Evolutionary conservation across 2,113 vertebrate species (phyloP).

Genomic region (Atractosteus spatula): DNA sequence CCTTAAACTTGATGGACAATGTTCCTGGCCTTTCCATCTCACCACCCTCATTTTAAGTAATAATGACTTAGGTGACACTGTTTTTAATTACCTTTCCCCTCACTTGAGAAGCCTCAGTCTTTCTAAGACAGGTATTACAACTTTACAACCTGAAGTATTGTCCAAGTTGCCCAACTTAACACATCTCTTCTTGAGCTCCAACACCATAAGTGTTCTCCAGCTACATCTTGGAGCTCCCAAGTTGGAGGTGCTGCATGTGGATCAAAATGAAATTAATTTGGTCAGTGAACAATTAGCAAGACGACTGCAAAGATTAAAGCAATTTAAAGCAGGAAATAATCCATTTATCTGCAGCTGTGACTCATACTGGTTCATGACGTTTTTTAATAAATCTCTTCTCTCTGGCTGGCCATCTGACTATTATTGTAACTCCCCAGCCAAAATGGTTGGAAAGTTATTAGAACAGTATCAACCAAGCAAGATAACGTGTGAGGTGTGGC

Average conservation of each 20-base stretch:
- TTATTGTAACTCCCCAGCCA: conserved; percentile 37
- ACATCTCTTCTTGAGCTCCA: conserved; percentile 46
- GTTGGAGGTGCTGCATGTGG: conserved; percentile 39
- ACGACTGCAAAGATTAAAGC: conserved; percentile 34
- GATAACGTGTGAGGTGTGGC: conserved; percentile 24
- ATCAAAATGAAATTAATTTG: conserved; percentile 48
- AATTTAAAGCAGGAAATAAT: conserved; percentile 47
- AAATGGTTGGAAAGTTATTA: conserved; percentile 26
- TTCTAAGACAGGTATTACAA: conserved; percentile 51
- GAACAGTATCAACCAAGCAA: conserved; percentile 4
- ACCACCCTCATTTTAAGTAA: conserved; percentile 43
- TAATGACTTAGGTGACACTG: conserved; percentile 47
- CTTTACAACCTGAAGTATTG: conserved; percentile 29
- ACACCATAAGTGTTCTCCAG: conserved; percentile 46
- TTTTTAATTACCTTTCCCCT: conserved; percentile 47
- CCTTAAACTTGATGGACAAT: conserved; percentile 24
- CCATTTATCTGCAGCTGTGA: conserved; percentile 56
- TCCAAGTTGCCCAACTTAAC: conserved; percentile 39
- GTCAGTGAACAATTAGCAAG: conserved; percentile 31
- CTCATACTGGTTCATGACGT: conserved; percentile 49
- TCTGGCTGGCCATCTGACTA: conserved; percentile 56
- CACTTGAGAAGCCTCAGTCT: conserved; percentile 47
- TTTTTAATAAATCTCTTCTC: conserved; percentile 48
- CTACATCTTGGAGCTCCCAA: conserved; percentile 25
- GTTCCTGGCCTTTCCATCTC: conserved; percentile 47